Percentiles rank a stretch among this genome's conserved stretches.
phyloP scores from a whole-genome alignment of 2,113 vertebrate genomes.

The Hydrochoerus hydrochaeris region DNA sequence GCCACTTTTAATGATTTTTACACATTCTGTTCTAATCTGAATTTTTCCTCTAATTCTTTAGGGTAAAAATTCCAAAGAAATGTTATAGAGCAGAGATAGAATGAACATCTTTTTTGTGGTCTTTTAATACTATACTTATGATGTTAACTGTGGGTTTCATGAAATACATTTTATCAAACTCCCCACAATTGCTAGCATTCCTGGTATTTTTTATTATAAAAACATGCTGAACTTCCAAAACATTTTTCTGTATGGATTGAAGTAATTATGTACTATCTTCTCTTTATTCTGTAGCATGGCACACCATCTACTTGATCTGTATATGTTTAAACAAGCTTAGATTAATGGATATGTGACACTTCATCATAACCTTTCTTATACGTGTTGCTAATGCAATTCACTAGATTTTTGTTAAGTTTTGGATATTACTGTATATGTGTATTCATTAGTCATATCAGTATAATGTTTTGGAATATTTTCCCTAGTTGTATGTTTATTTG shows the following conservation, averaged over 20 bases:
- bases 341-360: background rate
- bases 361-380: background rate
- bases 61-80: background rate
- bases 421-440: background rate
- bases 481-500: background rate
- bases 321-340: background rate
- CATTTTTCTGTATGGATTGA: background rate
- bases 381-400: background rate
- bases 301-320: background rate
- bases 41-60: background rate
- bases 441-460: background rate
- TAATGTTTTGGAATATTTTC: background rate
- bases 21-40: background rate
- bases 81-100: background rate
- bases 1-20: background rate
- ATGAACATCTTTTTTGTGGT: background rate
- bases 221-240: background rate
- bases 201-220: background rate
- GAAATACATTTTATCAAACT: background rate
- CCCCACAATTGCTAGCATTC: background rate
- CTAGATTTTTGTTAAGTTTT: background rate
- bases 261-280: background rate
- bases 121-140: background rate
- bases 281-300: background rate
- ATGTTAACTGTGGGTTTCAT: background rate